These are phyloP conservation scores for Aphelenchoides fujianensis DNA, from an alignment of 1,140 invertebrate species.

Conservation along the genomic window DNA sequence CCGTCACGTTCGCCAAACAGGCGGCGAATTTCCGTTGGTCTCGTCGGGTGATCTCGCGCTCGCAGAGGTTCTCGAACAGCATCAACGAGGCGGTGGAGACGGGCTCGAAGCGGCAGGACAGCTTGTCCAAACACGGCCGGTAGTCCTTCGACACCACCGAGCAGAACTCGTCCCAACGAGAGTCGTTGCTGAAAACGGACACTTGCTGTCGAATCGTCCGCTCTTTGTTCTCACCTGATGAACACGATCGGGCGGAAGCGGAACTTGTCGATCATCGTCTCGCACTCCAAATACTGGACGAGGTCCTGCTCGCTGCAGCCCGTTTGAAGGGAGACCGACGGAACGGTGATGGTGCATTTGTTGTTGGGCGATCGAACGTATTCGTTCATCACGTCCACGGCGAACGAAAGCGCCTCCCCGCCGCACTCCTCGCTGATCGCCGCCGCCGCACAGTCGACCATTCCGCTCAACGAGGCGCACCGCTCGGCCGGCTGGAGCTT, in stretches of 20 bases:
- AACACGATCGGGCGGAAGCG: slow-evolving; percentile 48
- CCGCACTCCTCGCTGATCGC: slow-evolving; percentile 39
- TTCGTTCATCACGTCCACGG: slow-evolving; percentile 49
- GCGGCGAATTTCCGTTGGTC: slow-evolving; percentile 41
- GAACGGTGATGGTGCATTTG: slow-evolving; percentile 31
- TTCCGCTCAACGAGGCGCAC: slow-evolving; percentile 24
- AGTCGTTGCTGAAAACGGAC: slow-evolving; percentile 39
- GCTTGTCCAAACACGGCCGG: slow-evolving; percentile 43
- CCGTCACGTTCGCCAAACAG: slow-evolving; percentile 46
- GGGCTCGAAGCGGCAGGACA: slow-evolving; percentile 55
- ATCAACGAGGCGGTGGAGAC: slow-evolving; percentile 46
- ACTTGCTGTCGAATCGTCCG: slow-evolving; percentile 5
- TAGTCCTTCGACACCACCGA: slow-evolving; percentile 35
- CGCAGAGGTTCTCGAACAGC: slow-evolving; percentile 52
- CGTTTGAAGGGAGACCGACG: slow-evolving; percentile 51
- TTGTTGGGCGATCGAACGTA: slow-evolving; percentile 26
- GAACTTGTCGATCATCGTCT: slow-evolving; percentile 49
- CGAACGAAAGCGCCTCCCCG: slow-evolving; percentile 42
- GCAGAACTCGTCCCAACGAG: slow-evolving; percentile 55
- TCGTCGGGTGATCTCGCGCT: slow-evolving; percentile 34
- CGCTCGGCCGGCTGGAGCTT: slow-evolving; percentile 29
- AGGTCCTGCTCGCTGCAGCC: slow-evolving; percentile 53
- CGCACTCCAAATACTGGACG: slow-evolving; percentile 51
- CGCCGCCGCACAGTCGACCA: slow-evolving; percentile 39
- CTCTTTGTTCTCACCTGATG: slow-evolving; percentile 35